phyloP scores from a whole-genome alignment of 1,140 invertebrate genomes.

The Eumaeus atala region DNA sequence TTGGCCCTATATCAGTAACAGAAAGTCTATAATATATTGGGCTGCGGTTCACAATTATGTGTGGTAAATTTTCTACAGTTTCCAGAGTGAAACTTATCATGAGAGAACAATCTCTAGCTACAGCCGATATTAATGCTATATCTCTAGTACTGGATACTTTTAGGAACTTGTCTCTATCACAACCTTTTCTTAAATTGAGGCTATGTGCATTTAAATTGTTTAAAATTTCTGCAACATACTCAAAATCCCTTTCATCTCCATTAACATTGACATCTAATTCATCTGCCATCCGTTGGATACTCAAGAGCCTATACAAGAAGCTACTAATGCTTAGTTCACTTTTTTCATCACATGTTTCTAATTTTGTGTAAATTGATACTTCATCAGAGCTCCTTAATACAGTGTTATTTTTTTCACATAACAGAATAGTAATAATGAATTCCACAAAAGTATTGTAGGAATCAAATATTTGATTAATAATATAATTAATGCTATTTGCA shows the following conservation, averaged over 20 bases:
- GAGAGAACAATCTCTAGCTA: slow-evolving; percentile 67
- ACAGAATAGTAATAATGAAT: slow-evolving; percentile 45
- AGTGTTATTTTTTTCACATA: slow-evolving; percentile 25
- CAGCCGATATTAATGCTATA: slow-evolving; percentile 53
- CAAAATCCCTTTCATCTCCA: slow-evolving; percentile 17
- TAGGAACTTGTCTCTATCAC: slow-evolving; percentile 36
- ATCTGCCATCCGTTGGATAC: slow-evolving; percentile 51
- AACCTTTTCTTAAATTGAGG: slow-evolving; percentile 30
- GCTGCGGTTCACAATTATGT: slow-evolving; percentile 31
- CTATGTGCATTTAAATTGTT: slow-evolving; percentile 28
- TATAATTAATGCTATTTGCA: slow-evolving; percentile 1
- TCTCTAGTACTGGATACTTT: slow-evolving; percentile 27
- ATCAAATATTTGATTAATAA: slow-evolving; percentile 25
- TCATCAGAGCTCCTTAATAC: slow-evolving; percentile 23
- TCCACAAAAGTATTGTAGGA: slow-evolving; percentile 42
- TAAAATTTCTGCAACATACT: slow-evolving; percentile 41
- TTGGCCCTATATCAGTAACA: slow-evolving; percentile 67
- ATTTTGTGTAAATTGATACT: slow-evolving; percentile 16
- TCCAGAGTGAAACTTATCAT: slow-evolving; percentile 61
- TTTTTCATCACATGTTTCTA: slow-evolving; percentile 32
- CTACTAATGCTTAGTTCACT: slow-evolving; percentile 28
- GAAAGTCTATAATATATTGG: slow-evolving; percentile 44
- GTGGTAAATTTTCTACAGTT: slow-evolving; percentile 24
- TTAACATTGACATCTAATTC: slow-evolving; percentile 20
- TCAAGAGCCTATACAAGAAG: slow-evolving; percentile 50